Evolutionary conservation across 2,888 invertebrate species (phyloP), one percentile per base, ranked within the genome.

Genomic region (Lasioglossum vierecki): DNA sequence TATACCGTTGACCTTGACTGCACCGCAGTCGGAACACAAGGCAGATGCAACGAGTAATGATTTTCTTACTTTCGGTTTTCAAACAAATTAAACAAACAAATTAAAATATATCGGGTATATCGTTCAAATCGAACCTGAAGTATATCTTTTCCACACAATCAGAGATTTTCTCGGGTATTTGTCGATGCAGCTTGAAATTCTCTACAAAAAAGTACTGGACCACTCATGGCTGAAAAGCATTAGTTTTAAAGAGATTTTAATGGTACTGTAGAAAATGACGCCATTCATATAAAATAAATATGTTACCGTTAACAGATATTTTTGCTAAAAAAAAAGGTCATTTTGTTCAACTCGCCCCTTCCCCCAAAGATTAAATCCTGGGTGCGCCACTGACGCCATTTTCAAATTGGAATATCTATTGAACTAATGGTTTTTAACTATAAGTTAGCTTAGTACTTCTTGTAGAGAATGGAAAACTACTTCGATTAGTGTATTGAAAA

Each of bases 1-100:
- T 66, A 18, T 35, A 66, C 18, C 66, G 66, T 66, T 66, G 35
- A 66, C 66, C 66, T 66, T 66, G 35, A 66, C 66, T 35, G 35
- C 66, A 18, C 35, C 30, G 66, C 66, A 66, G 35, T 6, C 60
- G 60, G 60, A 26, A 60, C 13, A 13, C 60, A 4, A 13, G 5
- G 26, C 60, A 60, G 26, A 66, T 35, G 26, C 30, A 30, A 15
- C 30, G 35, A 30, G 18, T 35, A 30, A 15, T 8, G 30, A 35
- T 35, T 66, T 66, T 15, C 18, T 66, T 18, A 66, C 66, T 66
- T 35, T 66, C 66, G 66, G 35, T 66, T 66, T 66, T 66, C 18
- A 18, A 26, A 13, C 35, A 35, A 35, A 1, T 35, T 13, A 26
- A 22, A 22, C 22, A 53, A 9, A 22, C 22, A 9, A 22, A 9